Conservation (phyloP, 2,113 vertebrate genomes). For the Nyctereutes procyonoides region DNA sequence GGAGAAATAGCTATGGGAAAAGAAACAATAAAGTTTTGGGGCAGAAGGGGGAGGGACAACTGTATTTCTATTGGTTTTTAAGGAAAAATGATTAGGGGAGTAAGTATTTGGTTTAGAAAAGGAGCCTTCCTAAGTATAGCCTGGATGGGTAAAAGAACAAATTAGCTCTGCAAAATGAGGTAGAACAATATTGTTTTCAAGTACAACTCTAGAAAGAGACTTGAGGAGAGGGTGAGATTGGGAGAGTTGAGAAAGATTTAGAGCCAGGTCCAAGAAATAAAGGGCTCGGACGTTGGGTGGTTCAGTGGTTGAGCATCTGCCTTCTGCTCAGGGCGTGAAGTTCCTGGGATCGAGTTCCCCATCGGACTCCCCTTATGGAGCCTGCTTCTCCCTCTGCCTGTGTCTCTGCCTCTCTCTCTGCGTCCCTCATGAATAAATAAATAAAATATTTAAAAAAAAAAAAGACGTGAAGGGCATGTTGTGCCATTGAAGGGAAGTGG, state of each 20-base stretch:
- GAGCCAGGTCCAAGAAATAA: not conserved
- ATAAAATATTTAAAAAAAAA: too few species aligned
- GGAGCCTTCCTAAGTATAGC: not conserved
- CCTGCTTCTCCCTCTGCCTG: too few species aligned
- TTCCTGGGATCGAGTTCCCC: too few species aligned
- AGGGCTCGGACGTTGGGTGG: too few species aligned
- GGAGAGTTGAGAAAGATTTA: not conserved
- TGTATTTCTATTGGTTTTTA: not conserved
- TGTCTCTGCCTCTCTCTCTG: too few species aligned
- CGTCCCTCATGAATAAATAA: too few species aligned
- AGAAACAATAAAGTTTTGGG: not conserved
- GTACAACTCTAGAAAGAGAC: not conserved
- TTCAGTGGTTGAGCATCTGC: too few species aligned
- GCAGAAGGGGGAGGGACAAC: not conserved
- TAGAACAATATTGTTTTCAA: not conserved
- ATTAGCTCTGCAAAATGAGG: not conserved
- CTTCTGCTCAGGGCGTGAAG: too few species aligned
- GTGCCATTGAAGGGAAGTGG: not conserved
- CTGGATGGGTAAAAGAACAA: not conserved
- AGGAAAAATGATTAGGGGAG: not conserved
- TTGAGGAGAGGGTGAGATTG: not conserved
- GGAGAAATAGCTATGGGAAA: not conserved
- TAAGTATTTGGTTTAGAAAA: not conserved
- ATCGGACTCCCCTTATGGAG: too few species aligned
- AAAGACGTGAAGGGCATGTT: not conserved